phyloP scores from a whole-genome alignment of 2,113 vertebrate genomes.

The Cheirogaleus medius region DNA sequence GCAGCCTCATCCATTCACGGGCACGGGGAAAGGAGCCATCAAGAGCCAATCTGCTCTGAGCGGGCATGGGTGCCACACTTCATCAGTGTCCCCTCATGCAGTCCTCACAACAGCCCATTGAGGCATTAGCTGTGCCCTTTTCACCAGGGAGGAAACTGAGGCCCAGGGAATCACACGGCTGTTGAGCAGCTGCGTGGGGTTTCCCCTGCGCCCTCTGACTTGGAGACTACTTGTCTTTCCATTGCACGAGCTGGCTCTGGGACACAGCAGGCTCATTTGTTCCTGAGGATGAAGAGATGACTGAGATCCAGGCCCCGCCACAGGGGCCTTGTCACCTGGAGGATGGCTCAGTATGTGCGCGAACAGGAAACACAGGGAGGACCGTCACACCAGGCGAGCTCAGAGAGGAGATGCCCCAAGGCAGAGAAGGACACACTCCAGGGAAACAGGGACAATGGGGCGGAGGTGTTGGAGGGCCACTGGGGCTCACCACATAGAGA shows the following conservation, averaged over 20 bases:
- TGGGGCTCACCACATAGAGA: too few relatives aligned
- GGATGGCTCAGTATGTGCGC: rapidly evolving
- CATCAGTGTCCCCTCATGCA: background rate
- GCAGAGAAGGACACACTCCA: background rate
- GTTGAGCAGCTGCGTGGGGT: too few relatives aligned
- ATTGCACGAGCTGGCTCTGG: background rate
- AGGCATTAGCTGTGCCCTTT: too few relatives aligned
- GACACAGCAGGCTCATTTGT: too few relatives aligned
- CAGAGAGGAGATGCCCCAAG: background rate
- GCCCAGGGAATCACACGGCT: background rate
- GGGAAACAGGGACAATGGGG: background rate
- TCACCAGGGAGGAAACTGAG: rapidly evolving
- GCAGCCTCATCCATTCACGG: background rate
- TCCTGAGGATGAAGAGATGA: background rate
- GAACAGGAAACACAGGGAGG: background rate
- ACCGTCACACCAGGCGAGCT: background rate
- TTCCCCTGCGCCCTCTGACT: background rate
- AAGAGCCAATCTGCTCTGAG: background rate
- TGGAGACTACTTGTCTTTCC: background rate
- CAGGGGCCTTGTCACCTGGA: background rate
- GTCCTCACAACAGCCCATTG: too few relatives aligned
- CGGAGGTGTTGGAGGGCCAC: background rate
- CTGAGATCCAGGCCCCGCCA: background rate
- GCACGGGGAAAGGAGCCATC: too few relatives aligned
- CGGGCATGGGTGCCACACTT: background rate